These are phyloP conservation scores for Dascillus cervinus DNA, from an alignment of 2,888 invertebrate species.

Conservation along the genomic window DNA sequence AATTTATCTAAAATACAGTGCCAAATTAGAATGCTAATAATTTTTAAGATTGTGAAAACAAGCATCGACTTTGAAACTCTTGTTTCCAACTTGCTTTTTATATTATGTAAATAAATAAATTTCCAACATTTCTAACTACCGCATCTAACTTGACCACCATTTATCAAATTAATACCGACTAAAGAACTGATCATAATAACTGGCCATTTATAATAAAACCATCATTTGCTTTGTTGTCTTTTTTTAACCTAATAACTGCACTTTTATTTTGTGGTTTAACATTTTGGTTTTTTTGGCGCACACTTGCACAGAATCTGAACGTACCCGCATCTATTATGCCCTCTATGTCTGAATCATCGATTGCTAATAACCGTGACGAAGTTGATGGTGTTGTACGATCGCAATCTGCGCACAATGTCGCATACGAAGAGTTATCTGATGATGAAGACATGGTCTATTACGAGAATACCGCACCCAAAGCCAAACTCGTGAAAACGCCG, in stretches of 20 bases:
- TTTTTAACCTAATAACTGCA: no score
- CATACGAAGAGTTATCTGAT: slow-evolving; percentile 18
- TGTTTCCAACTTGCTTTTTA: no score
- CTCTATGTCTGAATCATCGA: slow-evolving; percentile 20
- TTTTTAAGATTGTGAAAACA: no score
- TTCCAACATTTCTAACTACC: no score
- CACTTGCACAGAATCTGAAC: slow-evolving; percentile 41
- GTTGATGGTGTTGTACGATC: slow-evolving; percentile 19
- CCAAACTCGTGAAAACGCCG: slow-evolving; percentile 19
- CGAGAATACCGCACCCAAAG: slow-evolving; percentile 19
- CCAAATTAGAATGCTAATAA: no score
- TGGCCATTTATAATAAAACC: slow-evolving; percentile 39
- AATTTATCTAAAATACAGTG: no score
- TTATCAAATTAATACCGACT: no score
- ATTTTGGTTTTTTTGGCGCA: background rate
- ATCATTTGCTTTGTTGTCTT: slow-evolving; percentile 51
- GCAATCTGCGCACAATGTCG: slow-evolving; percentile 13
- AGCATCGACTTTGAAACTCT: no score
- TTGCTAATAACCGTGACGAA: slow-evolving; percentile 16
- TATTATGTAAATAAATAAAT: slow-evolving; percentile 6
- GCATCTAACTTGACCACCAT: no score
- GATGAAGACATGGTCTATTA: slow-evolving; percentile 26
- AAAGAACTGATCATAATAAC: slow-evolving; percentile 4
- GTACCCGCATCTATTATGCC: slow-evolving; percentile 19
- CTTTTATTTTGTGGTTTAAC: no score